Evolutionary conservation across 2,888 invertebrate species (phyloP), one percentile per base, ranked within the genome.

Genomic region (Tetropium fuscum): DNA sequence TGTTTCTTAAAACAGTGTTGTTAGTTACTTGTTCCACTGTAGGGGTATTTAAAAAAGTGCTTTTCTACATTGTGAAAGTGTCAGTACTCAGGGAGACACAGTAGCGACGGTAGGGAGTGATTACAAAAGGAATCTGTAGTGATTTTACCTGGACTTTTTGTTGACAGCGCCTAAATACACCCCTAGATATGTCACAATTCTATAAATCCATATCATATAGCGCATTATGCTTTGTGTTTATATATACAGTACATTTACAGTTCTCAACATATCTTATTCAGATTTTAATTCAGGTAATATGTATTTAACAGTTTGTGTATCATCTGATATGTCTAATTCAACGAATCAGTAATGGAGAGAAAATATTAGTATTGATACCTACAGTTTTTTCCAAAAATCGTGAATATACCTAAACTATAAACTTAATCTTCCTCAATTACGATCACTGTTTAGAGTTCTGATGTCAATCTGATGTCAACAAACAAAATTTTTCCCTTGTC

Each of bases 71-170:
- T 81, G 80, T 81, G 64, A 72, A 79, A 78, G 80, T 81, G 81
- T 81, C 81, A 81, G 74, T 80, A 79, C 80, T 81, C 80, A 81
- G 80, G 75, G 73, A 74, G 72, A 74, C 73, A 78, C 77, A 77
- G 79, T 78, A 78, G 77, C 76, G 58, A 67, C 72, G 69, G 67
- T 70, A 77, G 77, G 76, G 78, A 75, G 74, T 76, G 75, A 72
- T 69, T 77, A 64, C 73, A 72, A 74, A 73, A 72, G 72, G 72
- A 68, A 69, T 69, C 68, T 70, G 69, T 60, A 61, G 78, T 78
- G 78, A 80, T 78, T 78, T 76, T 80, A 80, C 80, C 80, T 80
- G 79, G 68, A 59, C 59, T 68, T 69, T 66, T 66, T 74, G 74
- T 75, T 71, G 74, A 74, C 75, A 73, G 65, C 72, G 73, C 71